Base-by-base conservation (phyloP, 2,888 invertebrate genomes). In the Tiliacea aurago region DNA sequence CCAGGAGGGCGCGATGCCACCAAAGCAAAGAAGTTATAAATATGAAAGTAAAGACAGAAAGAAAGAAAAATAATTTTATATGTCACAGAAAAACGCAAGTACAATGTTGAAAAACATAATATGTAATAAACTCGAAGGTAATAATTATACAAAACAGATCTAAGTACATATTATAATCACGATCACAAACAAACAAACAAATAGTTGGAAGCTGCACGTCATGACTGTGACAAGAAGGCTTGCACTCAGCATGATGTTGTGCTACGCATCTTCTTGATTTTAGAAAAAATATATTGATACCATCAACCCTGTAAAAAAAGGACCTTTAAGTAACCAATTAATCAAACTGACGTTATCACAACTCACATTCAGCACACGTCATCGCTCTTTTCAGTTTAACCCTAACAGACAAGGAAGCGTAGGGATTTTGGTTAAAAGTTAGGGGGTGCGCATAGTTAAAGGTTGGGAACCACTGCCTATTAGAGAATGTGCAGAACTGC, bases 401-500 rank as follows among this genome's bases (percentile, higher is more conserved):
- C 15, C 15, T 6, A 10, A 63, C 9, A 33, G 15, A 20, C 13
- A 15, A 20, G 37, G 37, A 37, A 37, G 41, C 41, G 41, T 41
- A n/a, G 33, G 15, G 10, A 33, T 64, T 47, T 47, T 5, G 3
- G 9, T 49, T 49, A 9, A n/a, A 33, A n/a, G 3, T 49, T 1
- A 6, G 3, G 5, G 20, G 5, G 33, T 49, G 15, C 10, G n/a
- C 64, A 33, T n/a, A 4, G 4, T 64, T n/a, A 53, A 64, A 64
- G n/a, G 28, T 70, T 70, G 51, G 10, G 20, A 70, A 10, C 43
- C 70, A 33, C 49, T 70, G 51, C 11, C n/a, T 70, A n/a, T n/a
- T 33, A 70, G 70, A 43, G 70, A 70, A 70, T 70, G 64, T 64
- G 51, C 41, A 70, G 41, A 23, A 56, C 76, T 65, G 65, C 86